Conservation (phyloP, 2,113 vertebrate genomes). For the Triplophysa rosa region DNA sequence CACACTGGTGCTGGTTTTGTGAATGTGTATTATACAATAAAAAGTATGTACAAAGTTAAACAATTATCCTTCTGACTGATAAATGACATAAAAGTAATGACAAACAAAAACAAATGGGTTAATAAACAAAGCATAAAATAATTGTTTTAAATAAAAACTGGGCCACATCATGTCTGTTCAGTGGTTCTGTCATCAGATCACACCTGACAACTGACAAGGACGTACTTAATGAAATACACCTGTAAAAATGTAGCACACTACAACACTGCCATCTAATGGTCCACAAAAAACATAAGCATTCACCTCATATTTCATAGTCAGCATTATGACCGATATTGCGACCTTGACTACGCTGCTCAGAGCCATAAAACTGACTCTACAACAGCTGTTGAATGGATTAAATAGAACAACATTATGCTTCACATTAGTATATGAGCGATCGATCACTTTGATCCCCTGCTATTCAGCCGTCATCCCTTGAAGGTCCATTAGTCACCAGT, state of each 20-base stretch:
- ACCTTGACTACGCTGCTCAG: neutral
- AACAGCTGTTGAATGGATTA: neutral
- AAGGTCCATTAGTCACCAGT: neutral
- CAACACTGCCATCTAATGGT: constrained; percentile 48
- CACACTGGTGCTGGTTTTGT: too few relatives aligned
- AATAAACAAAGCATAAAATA: too few relatives aligned
- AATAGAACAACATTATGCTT: neutral
- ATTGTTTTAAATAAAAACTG: neutral
- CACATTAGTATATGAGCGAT: neutral
- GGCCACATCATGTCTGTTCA: neutral
- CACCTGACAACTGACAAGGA: constrained; percentile 1
- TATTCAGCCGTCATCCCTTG: too few relatives aligned
- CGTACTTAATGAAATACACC: neutral
- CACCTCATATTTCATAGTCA: neutral
- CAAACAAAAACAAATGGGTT: too few relatives aligned
- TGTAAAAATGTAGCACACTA: constrained; percentile 6
- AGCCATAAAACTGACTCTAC: constrained; percentile 18
- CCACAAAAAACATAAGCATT: neutral
- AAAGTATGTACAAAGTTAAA: neutral
- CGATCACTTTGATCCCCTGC: neutral
- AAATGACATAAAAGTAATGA: too few relatives aligned
- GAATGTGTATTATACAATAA: too few relatives aligned
- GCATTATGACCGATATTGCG: neutral
- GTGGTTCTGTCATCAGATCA: neutral
- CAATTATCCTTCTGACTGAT: too few relatives aligned